Evolutionary conservation across 2,888 invertebrate genomes (phyloP), one percentile per base, ranked within the genome.

Genomic region (Drosophila paramelanica): DNA sequence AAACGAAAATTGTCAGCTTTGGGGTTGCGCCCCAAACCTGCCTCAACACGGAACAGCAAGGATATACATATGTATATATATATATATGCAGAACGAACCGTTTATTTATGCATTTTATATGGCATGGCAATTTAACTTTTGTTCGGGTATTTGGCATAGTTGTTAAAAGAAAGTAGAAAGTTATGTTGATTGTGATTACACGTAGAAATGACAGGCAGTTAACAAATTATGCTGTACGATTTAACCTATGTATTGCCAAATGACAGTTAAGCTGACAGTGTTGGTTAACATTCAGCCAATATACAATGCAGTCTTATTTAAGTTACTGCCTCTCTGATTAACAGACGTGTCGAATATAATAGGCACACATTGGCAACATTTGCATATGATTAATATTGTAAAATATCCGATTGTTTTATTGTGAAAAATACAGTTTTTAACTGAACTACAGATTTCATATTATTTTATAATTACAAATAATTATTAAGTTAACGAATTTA

Each of bases 1-100:
- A 59, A 62, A 72, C 55, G 47, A 52, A 51, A 27, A 59, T 50
- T 67, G 71, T 39, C 47, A 58, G 47, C 36, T 64, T 43, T 31
- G 31, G 62, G 39, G 49, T 45, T 51, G 33, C 31, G 31, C 46
- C 62, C 64, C 67, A 74, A 74, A 79, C 88, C 81, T 89, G 79
- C 81, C 81, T 50, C 77, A 88, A 85, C 76, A 81, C 79, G 60
- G 68, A 73, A 78, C 78, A 79, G 76, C 76, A 67, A 67, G 59
- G 31, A 73, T 53, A 51, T 36, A 36, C 33, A 17, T 17, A 17
- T 17, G 17, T 17, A 17, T 17, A 17, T 17, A 17, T 17, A 17
- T 17, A 17, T 38, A 5, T 27, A 7, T 27, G 31, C 45, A 58
- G 56, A 42, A 39, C 31, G 33, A 33, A 43, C 36, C 23, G 33